These are phyloP conservation scores for Phalloptychus januarius DNA, from an alignment of 2,797 vertebrate genomes.

Conservation along the genomic window DNA sequence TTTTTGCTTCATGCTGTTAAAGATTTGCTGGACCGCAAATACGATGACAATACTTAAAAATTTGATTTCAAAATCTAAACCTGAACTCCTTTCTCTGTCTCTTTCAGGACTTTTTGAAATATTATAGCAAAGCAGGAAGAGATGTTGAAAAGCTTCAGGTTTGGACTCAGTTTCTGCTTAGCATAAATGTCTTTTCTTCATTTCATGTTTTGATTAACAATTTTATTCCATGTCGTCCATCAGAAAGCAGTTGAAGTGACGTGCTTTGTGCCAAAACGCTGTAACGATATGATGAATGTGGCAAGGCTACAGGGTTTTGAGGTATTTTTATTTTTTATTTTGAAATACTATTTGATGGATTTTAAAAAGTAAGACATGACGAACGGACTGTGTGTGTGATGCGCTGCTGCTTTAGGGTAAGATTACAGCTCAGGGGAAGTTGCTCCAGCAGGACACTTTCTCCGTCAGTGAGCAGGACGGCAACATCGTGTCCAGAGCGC, in stretches of 20 bases:
- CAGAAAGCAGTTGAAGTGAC: constrained; percentile 91
- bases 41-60: background rate
- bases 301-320: constrained; percentile 91
- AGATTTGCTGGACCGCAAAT: background rate
- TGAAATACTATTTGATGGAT: background rate
- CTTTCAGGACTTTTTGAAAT: constrained; percentile 89
- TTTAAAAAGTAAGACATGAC: background rate
- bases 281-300: constrained; percentile 94
- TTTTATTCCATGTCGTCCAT: background rate
- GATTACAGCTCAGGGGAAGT: constrained; percentile 91
- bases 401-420: constrained; percentile 80
- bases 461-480: constrained; percentile 84
- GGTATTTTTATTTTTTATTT: constrained; percentile 64
- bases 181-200: background rate
- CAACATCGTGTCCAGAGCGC: constrained; percentile 80
- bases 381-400: constrained; percentile 13
- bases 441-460: constrained; percentile 91
- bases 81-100: constrained; percentile 14
- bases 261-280: constrained; percentile 92
- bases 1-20: background rate
- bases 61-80: background rate
- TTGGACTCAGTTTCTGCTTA: constrained; percentile 12
- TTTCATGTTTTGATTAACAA: background rate
- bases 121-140: constrained; percentile 86
- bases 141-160: constrained; percentile 87